Percentiles rank a stretch among this genome's conserved stretches.
phyloP scores from a whole-genome alignment of 2,797 vertebrate genomes.

The Erethizon dorsatum region DNA sequence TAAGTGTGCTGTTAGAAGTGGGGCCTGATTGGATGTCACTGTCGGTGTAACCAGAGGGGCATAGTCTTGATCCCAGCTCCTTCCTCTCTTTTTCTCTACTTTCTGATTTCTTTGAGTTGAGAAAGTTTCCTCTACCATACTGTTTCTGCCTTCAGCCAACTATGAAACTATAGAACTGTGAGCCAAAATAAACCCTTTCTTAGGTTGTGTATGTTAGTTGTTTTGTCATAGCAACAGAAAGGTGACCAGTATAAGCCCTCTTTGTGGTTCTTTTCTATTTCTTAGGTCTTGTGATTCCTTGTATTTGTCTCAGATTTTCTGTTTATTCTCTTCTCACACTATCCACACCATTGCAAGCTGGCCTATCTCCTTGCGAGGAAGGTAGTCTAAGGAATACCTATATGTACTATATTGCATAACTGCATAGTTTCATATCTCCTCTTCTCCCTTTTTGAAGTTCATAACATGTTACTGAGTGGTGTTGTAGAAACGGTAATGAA shows the following conservation, averaged over 20 bases:
- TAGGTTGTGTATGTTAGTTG: not conserved
- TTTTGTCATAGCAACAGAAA: not conserved
- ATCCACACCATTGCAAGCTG: not conserved
- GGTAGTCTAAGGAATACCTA: not conserved
- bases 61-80: not conserved
- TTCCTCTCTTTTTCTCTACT: not conserved
- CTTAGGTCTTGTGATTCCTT: not conserved
- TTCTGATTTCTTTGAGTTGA: not conserved
- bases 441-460: not conserved
- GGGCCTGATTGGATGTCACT: not conserved
- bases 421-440: not conserved
- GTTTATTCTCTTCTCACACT: constrained; percentile 3
- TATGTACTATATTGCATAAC: not conserved
- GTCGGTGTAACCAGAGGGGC: not conserved
- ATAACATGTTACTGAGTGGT: not conserved
- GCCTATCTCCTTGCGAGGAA: not conserved
- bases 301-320: not conserved
- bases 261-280: constrained; percentile 15
- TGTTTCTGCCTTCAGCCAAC: not conserved
- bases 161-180: not conserved
- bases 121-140: not conserved
- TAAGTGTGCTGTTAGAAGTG: not conserved
- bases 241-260: not conserved
- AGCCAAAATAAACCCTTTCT: not conserved
- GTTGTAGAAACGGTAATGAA: not conserved